Percentiles rank a stretch among this genome's conserved stretches.
phyloP scores from a whole-genome alignment of 2,113 vertebrate genomes.

The Crotophaga sulcirostris region DNA sequence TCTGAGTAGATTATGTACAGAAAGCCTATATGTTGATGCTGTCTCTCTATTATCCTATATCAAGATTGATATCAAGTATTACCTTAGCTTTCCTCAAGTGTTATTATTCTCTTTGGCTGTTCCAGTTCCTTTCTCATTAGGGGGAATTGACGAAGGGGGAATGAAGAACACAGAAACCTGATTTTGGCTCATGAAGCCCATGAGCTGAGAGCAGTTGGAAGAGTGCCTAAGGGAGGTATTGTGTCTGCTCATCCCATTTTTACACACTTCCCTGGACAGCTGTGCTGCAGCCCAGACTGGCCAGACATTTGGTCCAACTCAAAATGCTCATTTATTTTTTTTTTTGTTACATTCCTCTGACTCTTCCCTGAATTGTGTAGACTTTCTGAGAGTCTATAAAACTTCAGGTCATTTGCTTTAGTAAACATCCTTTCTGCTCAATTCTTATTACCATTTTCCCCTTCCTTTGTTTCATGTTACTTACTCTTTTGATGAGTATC shows the following conservation, averaged over 20 bases:
- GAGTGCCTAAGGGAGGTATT: constrained; percentile 22
- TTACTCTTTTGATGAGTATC: background rate
- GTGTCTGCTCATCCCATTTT: constrained; percentile 13
- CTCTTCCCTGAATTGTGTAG: background rate
- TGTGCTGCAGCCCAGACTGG: background rate
- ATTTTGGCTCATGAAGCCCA: background rate
- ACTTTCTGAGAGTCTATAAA: background rate
- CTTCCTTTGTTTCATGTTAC: background rate
- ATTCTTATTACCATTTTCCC: background rate
- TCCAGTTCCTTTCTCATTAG: constrained; percentile 11
- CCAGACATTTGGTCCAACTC: background rate
- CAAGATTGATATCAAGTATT: background rate
- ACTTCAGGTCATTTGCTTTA: background rate
- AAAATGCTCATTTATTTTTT: background rate
- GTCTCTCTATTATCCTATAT: background rate
- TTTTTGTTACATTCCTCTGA: background rate
- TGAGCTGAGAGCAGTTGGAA: background rate
- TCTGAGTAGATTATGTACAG: background rate
- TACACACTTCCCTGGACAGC: constrained; percentile 4
- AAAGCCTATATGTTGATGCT: background rate
- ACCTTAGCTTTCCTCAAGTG: background rate
- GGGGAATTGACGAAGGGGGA: background rate
- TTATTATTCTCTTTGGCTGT: background rate
- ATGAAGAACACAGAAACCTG: background rate
- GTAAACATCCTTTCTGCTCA: background rate